Conservation (phyloP, 2,113 vertebrate genomes). For the Tiliqua scincoides region DNA sequence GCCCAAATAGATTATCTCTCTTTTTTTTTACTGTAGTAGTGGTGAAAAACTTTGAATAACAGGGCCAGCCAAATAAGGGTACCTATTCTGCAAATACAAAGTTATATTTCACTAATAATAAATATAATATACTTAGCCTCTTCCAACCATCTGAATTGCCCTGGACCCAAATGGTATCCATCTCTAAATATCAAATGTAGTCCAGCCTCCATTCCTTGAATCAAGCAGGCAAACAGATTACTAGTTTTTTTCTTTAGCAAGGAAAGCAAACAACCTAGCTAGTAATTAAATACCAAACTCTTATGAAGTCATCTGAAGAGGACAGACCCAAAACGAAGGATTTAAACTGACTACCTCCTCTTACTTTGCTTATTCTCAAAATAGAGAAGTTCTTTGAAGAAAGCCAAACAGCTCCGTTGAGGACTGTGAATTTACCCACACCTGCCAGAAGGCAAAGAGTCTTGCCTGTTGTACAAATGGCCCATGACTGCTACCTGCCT, state of each 20-base stretch:
- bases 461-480: not conserved
- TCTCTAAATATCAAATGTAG: not conserved
- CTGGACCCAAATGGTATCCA: not conserved
- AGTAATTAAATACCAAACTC: constrained; percentile 32
- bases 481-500: not conserved
- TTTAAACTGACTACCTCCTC: not conserved
- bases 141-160: constrained; percentile 7
- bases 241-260: constrained; percentile 5
- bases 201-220: not conserved
- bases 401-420: not conserved
- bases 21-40: constrained; percentile 36
- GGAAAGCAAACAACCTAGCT: constrained; percentile 29
- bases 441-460: not conserved
- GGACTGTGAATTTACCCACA: not conserved
- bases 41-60: constrained; percentile 3
- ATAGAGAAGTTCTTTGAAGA: constrained; percentile 4
- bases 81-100: constrained; percentile 1
- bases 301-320: constrained; percentile 13
- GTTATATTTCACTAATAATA: not conserved
- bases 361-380: constrained; percentile 39
- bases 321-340: constrained; percentile 10
- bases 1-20: not conserved
- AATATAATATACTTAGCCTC: rapidly evolving
- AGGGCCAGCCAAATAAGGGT: constrained; percentile 17
- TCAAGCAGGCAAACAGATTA: not conserved